Percentiles rank a stretch among this genome's conserved stretches.
Evolutionary conservation across 2,113 vertebrate genomes (phyloP).

Genomic region (Rhea americana): DNA sequence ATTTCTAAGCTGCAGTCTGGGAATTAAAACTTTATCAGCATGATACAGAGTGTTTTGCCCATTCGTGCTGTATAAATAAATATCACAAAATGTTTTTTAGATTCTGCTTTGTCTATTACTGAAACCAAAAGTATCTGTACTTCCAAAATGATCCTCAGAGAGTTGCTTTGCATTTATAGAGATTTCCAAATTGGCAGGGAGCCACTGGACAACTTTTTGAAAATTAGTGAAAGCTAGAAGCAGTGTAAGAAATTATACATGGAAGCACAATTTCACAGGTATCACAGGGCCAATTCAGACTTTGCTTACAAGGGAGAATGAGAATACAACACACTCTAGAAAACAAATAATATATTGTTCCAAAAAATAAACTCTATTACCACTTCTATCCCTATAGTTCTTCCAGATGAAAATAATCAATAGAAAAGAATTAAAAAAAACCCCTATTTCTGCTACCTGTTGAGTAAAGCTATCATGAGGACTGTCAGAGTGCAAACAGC

Average conservation of each 20-base stretch:
- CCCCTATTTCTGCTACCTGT: not conserved
- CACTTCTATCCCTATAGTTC: not conserved
- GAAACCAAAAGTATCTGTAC: conserved; percentile 51
- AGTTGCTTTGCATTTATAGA: conserved; percentile 54
- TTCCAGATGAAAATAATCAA: not conserved
- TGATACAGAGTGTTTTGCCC: conserved; percentile 57
- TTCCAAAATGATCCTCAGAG: conserved; percentile 63
- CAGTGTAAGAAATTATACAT: not conserved
- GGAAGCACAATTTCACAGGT: conserved; percentile 54
- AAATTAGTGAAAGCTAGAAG: conserved; percentile 48
- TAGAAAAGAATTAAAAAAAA: not conserved
- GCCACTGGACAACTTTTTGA: conserved; percentile 58
- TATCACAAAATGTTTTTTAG: conserved; percentile 66
- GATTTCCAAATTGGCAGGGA: conserved; percentile 62
- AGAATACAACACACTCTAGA: not conserved
- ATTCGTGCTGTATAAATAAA: conserved; percentile 75
- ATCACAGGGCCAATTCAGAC: not conserved
- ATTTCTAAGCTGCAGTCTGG: conserved; percentile 45
- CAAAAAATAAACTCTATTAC: not conserved
- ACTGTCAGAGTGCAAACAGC: not conserved
- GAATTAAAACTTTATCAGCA: conserved; percentile 59
- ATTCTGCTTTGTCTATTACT: conserved; percentile 47
- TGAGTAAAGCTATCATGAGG: not conserved
- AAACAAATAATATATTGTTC: not conserved
- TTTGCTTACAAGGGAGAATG: not conserved